Percentiles rank a stretch among this genome's conserved stretches.
These are phyloP conservation scores for Drosophila subobscura DNA, from an alignment of 1,140 invertebrate species.

Conservation along the genomic window DNA sequence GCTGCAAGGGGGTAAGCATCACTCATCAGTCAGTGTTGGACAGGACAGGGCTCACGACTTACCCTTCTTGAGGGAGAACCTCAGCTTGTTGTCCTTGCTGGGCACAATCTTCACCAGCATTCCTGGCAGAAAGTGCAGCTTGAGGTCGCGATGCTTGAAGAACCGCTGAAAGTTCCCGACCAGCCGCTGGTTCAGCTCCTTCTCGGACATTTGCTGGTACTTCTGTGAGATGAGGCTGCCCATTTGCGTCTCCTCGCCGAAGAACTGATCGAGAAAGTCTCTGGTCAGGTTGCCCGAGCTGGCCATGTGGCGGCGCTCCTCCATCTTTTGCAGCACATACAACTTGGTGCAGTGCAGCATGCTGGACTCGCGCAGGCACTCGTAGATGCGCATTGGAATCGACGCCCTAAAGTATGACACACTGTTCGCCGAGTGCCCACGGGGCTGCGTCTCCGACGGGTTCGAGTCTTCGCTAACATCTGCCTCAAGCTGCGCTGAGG, in stretches of 20 bases:
- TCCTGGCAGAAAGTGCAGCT: conserved; percentile 76
- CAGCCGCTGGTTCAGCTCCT: conserved; percentile 72
- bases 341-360: conserved; percentile 81
- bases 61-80: conserved; percentile 77
- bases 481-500: conserved; percentile 29
- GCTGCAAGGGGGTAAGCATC: conserved; percentile 14
- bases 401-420: conserved; percentile 76
- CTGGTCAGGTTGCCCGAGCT: conserved; percentile 72
- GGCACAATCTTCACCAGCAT: conserved; percentile 79
- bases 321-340: conserved; percentile 80
- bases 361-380: conserved; percentile 66
- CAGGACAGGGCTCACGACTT: conserved; percentile 8
- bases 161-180: conserved; percentile 75
- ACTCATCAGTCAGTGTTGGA: neutral
- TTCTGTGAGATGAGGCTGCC: conserved; percentile 65
- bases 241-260: conserved; percentile 67
- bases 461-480: conserved; percentile 50
- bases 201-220: conserved; percentile 69
- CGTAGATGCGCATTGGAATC: conserved; percentile 78
- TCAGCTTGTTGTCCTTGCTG: conserved; percentile 79
- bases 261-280: conserved; percentile 80
- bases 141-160: conserved; percentile 81
- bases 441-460: conserved; percentile 13
- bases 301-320: conserved; percentile 55
- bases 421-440: conserved; percentile 37